A percentile compares a stretch with the other conserved stretches of the same genome.
phyloP scores from a whole-genome alignment of 2,797 vertebrate genomes.

The Acanthis flammea region DNA sequence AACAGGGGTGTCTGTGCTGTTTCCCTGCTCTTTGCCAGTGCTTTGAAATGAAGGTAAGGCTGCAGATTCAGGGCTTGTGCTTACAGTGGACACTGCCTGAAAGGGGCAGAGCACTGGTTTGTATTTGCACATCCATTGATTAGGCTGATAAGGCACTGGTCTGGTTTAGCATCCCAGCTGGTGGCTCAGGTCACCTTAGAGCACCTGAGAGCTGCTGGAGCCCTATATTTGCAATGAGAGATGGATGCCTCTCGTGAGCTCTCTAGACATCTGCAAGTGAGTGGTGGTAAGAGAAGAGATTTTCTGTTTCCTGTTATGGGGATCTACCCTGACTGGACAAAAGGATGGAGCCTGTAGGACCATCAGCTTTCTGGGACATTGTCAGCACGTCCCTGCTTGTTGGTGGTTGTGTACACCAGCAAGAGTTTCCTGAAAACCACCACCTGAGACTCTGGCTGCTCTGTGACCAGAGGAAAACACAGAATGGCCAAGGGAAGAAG shows the following conservation, averaged over 20 bases:
- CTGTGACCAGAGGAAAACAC: background rate
- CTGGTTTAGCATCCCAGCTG: background rate
- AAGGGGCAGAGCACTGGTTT: background rate
- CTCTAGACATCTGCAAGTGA: background rate
- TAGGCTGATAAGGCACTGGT: background rate
- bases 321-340: background rate
- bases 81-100: background rate
- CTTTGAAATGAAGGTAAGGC: background rate
- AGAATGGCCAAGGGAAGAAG: background rate
- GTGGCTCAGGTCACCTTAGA: background rate
- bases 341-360: background rate
- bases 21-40: background rate
- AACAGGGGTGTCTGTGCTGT: background rate
- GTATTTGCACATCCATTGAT: background rate
- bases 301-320: background rate
- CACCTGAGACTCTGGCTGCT: background rate
- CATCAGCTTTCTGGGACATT: background rate
- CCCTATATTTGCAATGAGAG: background rate
- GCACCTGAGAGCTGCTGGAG: background rate
- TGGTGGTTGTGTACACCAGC: background rate
- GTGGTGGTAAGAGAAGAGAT: accelerated
- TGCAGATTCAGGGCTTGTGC: accelerated
- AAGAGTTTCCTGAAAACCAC: background rate
- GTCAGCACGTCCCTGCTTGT: background rate
- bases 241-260: background rate